Conservation (phyloP, 2,113 vertebrate genomes). For the Tragelaphus buxtoni region DNA sequence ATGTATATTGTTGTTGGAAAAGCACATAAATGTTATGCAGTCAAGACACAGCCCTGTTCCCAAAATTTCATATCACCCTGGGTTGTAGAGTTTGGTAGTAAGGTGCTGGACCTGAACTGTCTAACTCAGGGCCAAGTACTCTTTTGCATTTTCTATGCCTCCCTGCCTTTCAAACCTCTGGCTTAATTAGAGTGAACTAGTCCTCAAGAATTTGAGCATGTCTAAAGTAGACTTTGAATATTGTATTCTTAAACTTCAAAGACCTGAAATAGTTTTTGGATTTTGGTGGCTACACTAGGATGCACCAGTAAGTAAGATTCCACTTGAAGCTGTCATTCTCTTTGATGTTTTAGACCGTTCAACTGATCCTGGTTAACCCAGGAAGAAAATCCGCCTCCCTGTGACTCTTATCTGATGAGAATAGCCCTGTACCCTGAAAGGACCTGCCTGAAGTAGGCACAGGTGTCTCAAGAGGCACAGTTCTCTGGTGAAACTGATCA, state of each 20-base stretch:
- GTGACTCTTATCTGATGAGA: neutral
- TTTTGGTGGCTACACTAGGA: neutral
- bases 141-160: neutral
- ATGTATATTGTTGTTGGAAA: neutral
- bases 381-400: neutral
- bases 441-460: neutral
- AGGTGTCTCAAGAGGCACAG: neutral
- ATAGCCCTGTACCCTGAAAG: neutral
- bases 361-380: neutral
- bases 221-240: neutral
- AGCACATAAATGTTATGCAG: neutral
- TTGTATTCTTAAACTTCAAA: neutral
- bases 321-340: neutral
- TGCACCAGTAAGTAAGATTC: neutral
- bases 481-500: neutral
- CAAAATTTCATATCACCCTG: neutral
- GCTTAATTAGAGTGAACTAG: neutral
- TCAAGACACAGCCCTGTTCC: neutral
- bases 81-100: neutral
- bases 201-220: neutral
- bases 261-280: neutral
- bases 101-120: neutral
- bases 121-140: neutral
- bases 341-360: neutral
- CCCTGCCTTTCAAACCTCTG: neutral